Evolutionary conservation across 2,888 invertebrate genomes (phyloP), one percentile per base, ranked within the genome.

Genomic region (Ptychoptera contaminata): DNA sequence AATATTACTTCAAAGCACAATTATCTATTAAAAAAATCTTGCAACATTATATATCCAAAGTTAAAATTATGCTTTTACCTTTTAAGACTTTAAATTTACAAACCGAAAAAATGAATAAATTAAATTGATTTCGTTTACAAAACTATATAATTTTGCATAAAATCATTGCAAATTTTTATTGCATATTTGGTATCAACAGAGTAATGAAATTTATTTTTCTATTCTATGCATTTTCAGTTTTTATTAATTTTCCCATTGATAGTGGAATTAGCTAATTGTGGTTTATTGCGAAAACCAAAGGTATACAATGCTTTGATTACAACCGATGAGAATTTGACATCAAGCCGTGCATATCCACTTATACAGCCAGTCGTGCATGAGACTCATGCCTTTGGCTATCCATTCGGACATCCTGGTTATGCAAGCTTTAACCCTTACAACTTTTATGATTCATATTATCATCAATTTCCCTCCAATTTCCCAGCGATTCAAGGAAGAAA

Each of bases 291-390:
- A 49, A 71, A 79, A 1, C 84, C 84, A 1, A 80, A 79, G 59
- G 79, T 84, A 31, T 84, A 84, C 68, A 84, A 84, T 60, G 82
- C 83, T 0, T 70, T 84, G 45, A 81, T 84, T 58, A 82, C 81
- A 3, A 80, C 82, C 6, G 79, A 81, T 56, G 82, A 82, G 57
- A 81, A 81, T 60, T 61, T 84, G 44, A 74, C 78, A 43, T 80
- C 84, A 1, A 83, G 82, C 54, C 74, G 80, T 47, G 81, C 82
- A 0, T 80, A 72, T 59, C 82, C 83, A 0, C 76, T 82, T 37
- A 76, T 81, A 51, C 81, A 82, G 53, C 81, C 81, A 8, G 76
- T 79, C 9, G 61, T 81, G 37, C 78, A 79, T 47, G 76, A 78
- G 48, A 68, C 74, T 0, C 70, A 42, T 23, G 42, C 16, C 34